Conservation (phyloP, 2,113 vertebrate species). For the Xiphophorus maculatus region DNA sequence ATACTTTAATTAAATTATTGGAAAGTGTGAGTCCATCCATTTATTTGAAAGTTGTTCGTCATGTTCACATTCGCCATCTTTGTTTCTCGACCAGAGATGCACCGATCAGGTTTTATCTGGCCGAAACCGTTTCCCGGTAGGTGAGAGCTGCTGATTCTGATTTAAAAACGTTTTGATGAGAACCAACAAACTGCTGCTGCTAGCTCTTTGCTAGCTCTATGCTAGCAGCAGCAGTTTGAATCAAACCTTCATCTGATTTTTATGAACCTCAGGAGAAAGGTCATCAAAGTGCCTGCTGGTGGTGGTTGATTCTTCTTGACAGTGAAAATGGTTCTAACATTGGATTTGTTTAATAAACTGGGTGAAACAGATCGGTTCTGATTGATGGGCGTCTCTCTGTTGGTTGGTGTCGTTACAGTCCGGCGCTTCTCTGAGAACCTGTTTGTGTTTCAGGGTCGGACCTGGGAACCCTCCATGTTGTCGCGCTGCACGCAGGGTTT, state of each 20-base stretch:
- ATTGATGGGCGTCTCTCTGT: not conserved
- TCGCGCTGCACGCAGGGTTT: conserved; percentile 90
- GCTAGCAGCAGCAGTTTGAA: not conserved
- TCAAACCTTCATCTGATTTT: not conserved
- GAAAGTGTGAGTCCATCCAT: not conserved
- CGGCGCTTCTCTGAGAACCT: not conserved
- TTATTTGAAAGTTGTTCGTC: not conserved
- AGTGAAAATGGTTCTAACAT: not conserved
- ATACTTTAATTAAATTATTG: not conserved
- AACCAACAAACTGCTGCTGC: too few relatives aligned
- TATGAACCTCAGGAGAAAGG: not conserved
- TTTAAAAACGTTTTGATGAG: not conserved
- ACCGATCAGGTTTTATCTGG: not conserved
- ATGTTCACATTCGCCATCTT: not conserved
- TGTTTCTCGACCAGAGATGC: not conserved
- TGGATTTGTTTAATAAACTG: not conserved
- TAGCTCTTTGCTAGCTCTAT: too few relatives aligned
- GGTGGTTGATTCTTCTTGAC: not conserved
- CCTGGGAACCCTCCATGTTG: conserved; percentile 87
- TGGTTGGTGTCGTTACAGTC: not conserved
- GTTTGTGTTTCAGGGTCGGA: conserved; percentile 82
- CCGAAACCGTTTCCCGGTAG: not conserved
- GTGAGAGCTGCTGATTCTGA: not conserved
- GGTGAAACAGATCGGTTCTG: not conserved
- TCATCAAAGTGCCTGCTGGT: not conserved